Conservation (phyloP, 2,888 invertebrate species). For the Neria commutata region DNA sequence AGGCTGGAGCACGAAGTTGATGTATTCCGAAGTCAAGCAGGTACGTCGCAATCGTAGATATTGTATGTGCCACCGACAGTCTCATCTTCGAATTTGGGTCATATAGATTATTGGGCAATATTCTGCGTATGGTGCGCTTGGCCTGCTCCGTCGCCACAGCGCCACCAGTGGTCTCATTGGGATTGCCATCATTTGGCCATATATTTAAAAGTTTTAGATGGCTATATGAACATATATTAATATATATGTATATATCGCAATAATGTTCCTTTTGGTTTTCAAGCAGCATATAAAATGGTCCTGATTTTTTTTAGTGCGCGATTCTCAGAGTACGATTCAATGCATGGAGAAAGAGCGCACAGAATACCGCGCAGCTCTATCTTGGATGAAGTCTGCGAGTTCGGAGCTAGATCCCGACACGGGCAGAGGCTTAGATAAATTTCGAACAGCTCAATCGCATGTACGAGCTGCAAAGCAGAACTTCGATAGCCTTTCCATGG, state of each 20-base stretch:
- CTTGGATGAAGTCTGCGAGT: conserved; percentile 99
- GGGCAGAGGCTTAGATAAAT: conserved; percentile 92
- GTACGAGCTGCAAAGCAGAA: conserved; percentile 80
- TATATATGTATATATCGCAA: conserved; percentile 17
- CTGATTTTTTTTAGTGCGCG: no score
- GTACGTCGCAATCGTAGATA: conserved; percentile 74
- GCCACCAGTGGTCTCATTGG: conserved; percentile 53
- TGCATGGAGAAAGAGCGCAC: conserved; percentile 95
- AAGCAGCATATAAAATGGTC: no score
- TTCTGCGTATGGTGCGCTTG: conserved; percentile 69
- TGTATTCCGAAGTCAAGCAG: conserved; percentile 92
- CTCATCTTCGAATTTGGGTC: conserved; percentile 74
- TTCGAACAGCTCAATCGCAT: conserved; percentile 86
- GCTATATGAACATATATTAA: no score
- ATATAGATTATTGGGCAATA: conserved; percentile 69
- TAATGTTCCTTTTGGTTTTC: not conserved
- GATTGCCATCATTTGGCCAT: conserved; percentile 62
- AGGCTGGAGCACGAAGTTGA: conserved; percentile 96
- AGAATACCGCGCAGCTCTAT: conserved; percentile 92
- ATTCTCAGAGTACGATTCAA: conserved; percentile 87
- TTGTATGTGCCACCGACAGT: conserved; percentile 72
- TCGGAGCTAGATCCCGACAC: conserved; percentile 96
- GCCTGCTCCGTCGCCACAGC: conserved; percentile 63
- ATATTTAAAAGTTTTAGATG: no score
- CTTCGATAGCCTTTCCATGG: conserved; percentile 93